Evolutionary conservation across 2,888 invertebrate species (phyloP), one percentile per base, ranked within the genome.

Genomic region (Acrobasis consociella): DNA sequence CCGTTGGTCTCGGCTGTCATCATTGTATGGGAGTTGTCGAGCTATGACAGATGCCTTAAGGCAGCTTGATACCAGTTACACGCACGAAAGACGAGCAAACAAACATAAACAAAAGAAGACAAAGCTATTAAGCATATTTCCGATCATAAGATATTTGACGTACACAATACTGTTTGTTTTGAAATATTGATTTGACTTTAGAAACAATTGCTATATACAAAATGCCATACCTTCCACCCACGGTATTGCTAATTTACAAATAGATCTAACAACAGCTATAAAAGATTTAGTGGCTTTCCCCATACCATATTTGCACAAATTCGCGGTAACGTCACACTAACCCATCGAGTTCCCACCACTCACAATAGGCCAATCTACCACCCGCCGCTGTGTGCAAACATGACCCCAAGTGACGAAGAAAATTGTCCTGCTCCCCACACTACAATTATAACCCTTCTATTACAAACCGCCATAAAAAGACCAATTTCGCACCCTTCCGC

Each of bases 291-390:
- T 53, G 37, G 5, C 37, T 11, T 49, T 17, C 51, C 16, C 16
- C 62, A 38, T 65, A 62, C 60, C 58, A 60, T 64, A 63, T 58
- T 69, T 58, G 65, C 64, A 58, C 51, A 59, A 51, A 37, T 66
- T 66, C 67, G 50, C 51, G 60, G 49, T 64, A 65, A 22, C 22
- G 22, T 22, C 22, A 3, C 22, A 22, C 22, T 22, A 22, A 39
- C 50, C 39, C 46, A 22, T 56, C 0, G 60, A 37, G 62, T 67
- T 66, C 67, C 67, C 66, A 66, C 62, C 52, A 31, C 10, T 46
- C 67, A 91, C 90, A 91, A 91, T 86, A 73, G 80, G 52, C 70
- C 77, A 86, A 91, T 91, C 91, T 87, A 73, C 87, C 86, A 81
- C 91, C 90, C 87, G 85, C 70, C 16, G 85, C 62, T 82, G 81